Conservation (phyloP, 2,113 vertebrate genomes). For the Rhagologus leucostigma region DNA sequence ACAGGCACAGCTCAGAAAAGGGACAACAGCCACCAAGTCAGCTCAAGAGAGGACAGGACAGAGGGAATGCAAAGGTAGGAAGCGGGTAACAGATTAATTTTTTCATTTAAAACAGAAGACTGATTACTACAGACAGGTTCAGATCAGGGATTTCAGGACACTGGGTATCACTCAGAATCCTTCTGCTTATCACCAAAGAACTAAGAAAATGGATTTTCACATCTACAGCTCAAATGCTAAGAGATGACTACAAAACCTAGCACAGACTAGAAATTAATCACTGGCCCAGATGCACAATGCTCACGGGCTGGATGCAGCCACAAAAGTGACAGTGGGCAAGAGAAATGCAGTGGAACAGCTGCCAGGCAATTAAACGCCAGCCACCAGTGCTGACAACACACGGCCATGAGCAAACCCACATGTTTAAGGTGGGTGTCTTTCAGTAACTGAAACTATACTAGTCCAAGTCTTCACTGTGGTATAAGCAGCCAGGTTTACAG, state of each 20-base stretch:
- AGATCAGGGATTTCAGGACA: not conserved
- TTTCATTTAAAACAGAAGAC: not conserved
- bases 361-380: not conserved
- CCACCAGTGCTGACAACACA: not conserved
- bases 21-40: not conserved
- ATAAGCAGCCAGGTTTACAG: not conserved
- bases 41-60: accelerated
- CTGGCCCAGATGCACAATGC: not conserved
- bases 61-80: not conserved
- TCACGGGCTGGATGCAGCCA: not conserved
- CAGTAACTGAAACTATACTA: not conserved
- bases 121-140: not conserved
- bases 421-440: not conserved
- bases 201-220: not conserved
- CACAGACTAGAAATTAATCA: not conserved
- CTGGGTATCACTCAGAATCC: not conserved
- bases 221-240: not conserved
- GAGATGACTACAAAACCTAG: not conserved
- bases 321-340: not conserved
- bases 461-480: not conserved
- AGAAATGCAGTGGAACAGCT: not conserved
- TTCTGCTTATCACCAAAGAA: not conserved
- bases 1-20: not conserved
- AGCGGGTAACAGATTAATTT: not conserved
- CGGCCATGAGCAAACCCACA: not conserved